Conservation (phyloP, 2,888 invertebrate species). For the Argyresthia goedartella region DNA sequence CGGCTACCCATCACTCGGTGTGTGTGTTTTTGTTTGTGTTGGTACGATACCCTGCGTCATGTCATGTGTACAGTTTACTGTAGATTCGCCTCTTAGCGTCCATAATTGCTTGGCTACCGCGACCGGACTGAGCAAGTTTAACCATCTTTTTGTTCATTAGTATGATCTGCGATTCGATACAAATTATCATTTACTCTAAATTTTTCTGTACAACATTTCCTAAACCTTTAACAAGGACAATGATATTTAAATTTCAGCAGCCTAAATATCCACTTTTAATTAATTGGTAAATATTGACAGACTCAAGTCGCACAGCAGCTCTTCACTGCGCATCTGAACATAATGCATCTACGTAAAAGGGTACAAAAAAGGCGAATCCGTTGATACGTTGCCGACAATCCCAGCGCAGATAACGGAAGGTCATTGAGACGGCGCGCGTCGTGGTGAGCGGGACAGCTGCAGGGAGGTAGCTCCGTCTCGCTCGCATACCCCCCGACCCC, state of each 20-base stretch:
- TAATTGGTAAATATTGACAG: not conserved
- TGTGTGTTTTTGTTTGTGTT: constrained; percentile 41
- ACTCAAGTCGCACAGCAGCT: not conserved
- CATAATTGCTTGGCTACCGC: constrained; percentile 63
- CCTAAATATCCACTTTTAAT: not conserved
- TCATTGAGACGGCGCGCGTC: constrained; percentile 61
- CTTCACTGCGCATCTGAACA: not conserved
- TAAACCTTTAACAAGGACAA: no score
- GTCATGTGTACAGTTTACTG: constrained; percentile 65
- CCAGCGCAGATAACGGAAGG: constrained; percentile 62
- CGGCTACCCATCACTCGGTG: constrained; percentile 44
- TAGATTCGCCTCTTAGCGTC: constrained; percentile 65
- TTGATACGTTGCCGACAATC: constrained; percentile 36
- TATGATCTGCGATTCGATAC: constrained; percentile 5
- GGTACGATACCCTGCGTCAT: constrained; percentile 57
- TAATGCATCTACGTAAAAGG: constrained; percentile 4
- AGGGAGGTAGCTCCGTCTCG: constrained; percentile 26
- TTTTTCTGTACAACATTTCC: no score
- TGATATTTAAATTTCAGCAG: no score
- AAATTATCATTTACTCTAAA: no score
- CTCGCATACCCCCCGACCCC: constrained; percentile 31
- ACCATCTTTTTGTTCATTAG: constrained; percentile 42
- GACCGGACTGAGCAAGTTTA: constrained; percentile 45
- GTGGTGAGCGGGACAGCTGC: constrained; percentile 24
- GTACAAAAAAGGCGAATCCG: constrained; percentile 6